phyloP scores from a whole-genome alignment of 2,888 invertebrate species.

The Acrobasis consociella region DNA sequence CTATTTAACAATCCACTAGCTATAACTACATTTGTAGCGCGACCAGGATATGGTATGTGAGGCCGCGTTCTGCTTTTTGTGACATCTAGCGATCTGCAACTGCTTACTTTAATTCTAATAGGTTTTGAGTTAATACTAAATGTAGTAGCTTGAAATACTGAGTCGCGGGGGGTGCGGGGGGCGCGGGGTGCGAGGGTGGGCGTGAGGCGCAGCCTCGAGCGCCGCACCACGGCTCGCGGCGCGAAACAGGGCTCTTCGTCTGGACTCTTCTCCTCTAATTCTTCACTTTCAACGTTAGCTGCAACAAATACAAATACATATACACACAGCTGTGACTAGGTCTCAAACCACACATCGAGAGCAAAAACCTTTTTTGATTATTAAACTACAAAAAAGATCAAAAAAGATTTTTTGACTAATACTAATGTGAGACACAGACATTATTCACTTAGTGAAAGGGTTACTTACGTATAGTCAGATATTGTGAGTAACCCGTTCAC shows the following conservation, averaged over 20 bases:
- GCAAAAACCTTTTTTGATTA: too few species aligned
- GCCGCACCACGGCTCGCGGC: slow-evolving; percentile 50
- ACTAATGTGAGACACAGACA: too few species aligned
- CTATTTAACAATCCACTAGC: slow-evolving; percentile 68
- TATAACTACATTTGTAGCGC: slow-evolving; percentile 45
- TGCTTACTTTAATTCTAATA: slow-evolving; percentile 62
- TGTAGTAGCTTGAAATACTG: slow-evolving; percentile 61
- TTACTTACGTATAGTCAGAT: too few species aligned
- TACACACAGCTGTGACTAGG: too few species aligned
- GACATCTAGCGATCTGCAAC: slow-evolving; percentile 55
- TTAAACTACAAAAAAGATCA: too few species aligned
- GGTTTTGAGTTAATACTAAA: slow-evolving; percentile 43
- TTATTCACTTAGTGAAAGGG: too few species aligned
- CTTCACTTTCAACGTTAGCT: slow-evolving; percentile 48
- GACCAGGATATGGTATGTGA: slow-evolving; percentile 22
- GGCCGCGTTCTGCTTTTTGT: slow-evolving; percentile 21
- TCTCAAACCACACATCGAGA: too few species aligned
- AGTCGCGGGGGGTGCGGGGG: slow-evolving; percentile 49
- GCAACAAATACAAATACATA: too few species aligned
- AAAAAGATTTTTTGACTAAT: too few species aligned
- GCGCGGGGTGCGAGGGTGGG: slow-evolving; percentile 39
- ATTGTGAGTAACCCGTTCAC: too few species aligned
- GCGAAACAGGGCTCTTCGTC: slow-evolving; percentile 60
- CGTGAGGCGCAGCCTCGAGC: slow-evolving; percentile 55
- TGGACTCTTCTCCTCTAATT: slow-evolving; percentile 43